Evolutionary conservation across 35 echinoderm and acorn worm genomes (phyloP).

Genomic region (Acanthaster planci): DNA sequence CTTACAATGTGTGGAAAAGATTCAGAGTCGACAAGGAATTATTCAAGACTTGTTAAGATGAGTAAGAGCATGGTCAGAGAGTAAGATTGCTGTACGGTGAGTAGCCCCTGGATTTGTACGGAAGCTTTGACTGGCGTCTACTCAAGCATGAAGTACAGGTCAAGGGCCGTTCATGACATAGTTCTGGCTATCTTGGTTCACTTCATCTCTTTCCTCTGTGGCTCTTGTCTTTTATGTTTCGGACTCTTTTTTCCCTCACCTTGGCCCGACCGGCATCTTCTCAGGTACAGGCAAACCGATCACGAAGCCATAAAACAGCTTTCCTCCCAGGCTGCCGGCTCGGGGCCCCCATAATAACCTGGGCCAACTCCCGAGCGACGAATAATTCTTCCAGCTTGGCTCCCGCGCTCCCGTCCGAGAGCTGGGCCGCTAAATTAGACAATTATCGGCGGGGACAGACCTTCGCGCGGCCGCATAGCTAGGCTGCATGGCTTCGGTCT

Average conservation of each 20-base stretch:
- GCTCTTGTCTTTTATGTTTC: no score
- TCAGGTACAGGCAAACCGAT: neutral
- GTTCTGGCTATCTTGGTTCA: no score
- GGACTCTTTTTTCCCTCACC: neutral
- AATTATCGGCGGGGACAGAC: slow-evolving; percentile 25
- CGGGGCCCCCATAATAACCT: neutral
- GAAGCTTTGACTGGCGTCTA: no score
- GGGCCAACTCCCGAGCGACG: slow-evolving; percentile 3
- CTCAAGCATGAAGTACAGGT: no score
- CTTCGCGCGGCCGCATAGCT: slow-evolving; percentile 13
- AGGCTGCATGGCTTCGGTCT: slow-evolving; percentile 11
- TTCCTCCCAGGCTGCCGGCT: neutral
- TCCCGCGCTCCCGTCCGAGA: neutral
- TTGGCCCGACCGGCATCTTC: neutral
- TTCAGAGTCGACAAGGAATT: no score
- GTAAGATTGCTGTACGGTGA: no score
- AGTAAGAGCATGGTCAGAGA: no score
- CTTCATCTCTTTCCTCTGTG: no score
- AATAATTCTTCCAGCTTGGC: slow-evolving; percentile 21
- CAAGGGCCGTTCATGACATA: no score
- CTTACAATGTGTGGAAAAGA: no score
- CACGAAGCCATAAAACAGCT: slow-evolving; percentile 14
- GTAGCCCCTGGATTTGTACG: no score
- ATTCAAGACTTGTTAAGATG: no score
- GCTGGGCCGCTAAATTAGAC: slow-evolving; percentile 17